These are phyloP conservation scores for Halcyon leucocephala DNA, from an alignment of 2,797 vertebrate genomes.

Conservation along the genomic window DNA sequence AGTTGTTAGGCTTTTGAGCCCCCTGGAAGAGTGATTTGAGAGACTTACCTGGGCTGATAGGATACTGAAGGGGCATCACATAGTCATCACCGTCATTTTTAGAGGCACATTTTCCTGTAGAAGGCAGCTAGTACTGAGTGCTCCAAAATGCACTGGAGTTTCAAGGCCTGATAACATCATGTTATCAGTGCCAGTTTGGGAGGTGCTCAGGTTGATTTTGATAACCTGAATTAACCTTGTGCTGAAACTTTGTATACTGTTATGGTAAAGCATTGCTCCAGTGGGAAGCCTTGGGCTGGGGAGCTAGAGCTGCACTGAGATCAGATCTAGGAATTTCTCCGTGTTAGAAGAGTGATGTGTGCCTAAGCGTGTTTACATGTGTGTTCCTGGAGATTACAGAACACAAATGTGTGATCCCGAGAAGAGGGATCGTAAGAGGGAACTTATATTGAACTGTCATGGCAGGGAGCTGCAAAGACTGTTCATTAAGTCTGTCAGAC, in stretches of 20 bases:
- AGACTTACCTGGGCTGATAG: not conserved
- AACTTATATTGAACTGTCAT: not conserved
- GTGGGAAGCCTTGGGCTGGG: not conserved
- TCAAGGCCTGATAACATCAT: not conserved
- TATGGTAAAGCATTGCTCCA: rapidly evolving
- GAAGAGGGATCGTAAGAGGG: not conserved
- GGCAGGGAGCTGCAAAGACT: not conserved
- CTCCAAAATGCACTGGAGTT: not conserved
- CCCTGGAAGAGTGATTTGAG: not conserved
- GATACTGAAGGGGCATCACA: rapidly evolving
- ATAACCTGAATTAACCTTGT: not conserved
- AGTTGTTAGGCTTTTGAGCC: not conserved
- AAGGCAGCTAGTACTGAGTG: not conserved
- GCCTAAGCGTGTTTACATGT: rapidly evolving
- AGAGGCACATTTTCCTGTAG: not conserved
- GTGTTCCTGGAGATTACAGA: not conserved
- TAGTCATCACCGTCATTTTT: not conserved
- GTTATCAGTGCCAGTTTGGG: not conserved
- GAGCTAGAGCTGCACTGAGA: not conserved
- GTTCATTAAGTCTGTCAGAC: not conserved
- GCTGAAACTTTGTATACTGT: not conserved
- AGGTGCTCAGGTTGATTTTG: not conserved
- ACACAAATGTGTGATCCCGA: not conserved
- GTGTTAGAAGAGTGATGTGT: rapidly evolving
- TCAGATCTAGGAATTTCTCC: not conserved